A percentile compares a stretch with the other conserved stretches of the same genome.
Evolutionary conservation across 1,140 invertebrate genomes (phyloP).

Genomic region (Drosophila santomea): DNA sequence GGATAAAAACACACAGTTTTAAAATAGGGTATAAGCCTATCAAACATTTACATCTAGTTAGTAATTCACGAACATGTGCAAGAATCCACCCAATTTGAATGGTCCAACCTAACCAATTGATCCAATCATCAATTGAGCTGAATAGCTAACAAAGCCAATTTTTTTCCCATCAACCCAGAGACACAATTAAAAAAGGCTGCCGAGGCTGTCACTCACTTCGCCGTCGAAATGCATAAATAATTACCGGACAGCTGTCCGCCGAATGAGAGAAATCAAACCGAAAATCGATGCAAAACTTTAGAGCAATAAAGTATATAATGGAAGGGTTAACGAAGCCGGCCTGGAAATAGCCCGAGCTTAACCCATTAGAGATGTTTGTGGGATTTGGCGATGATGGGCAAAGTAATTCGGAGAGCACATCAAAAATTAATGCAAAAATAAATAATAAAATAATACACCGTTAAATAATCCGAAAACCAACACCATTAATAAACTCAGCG

Average conservation of each 20-base stretch:
- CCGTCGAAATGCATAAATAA: slow-evolving; percentile 40
- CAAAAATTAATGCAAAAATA: slow-evolving; percentile 84
- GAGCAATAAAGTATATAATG: slow-evolving; percentile 42
- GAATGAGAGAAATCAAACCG: slow-evolving; percentile 49
- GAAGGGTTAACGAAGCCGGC: slow-evolving; percentile 31
- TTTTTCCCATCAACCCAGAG: slow-evolving; percentile 26
- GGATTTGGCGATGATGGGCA: slow-evolving; percentile 23
- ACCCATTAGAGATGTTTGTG: slow-evolving; percentile 51
- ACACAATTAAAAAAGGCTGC: slow-evolving; percentile 31
- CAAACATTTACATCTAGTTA: neutral
- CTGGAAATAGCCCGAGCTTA: slow-evolving; percentile 19
- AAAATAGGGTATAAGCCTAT: too few relatives aligned
- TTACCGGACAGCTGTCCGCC: slow-evolving; percentile 42
- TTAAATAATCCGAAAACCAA: slow-evolving; percentile 84
- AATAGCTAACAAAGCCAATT: slow-evolving; percentile 27
- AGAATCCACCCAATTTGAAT: neutral
- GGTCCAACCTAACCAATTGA: slow-evolving; percentile 8
- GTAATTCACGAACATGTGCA: neutral
- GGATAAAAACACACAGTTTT: too few relatives aligned
- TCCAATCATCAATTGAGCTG: slow-evolving; percentile 25
- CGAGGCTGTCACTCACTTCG: slow-evolving; percentile 18
- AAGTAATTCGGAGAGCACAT: slow-evolving; percentile 51
- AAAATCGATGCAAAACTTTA: slow-evolving; percentile 60
- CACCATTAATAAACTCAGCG: slow-evolving; percentile 82
- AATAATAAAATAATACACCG: slow-evolving; percentile 84